These are phyloP conservation scores for Herpetotheres cachinnans DNA, from an alignment of 2,113 vertebrate species.

Conservation along the genomic window DNA sequence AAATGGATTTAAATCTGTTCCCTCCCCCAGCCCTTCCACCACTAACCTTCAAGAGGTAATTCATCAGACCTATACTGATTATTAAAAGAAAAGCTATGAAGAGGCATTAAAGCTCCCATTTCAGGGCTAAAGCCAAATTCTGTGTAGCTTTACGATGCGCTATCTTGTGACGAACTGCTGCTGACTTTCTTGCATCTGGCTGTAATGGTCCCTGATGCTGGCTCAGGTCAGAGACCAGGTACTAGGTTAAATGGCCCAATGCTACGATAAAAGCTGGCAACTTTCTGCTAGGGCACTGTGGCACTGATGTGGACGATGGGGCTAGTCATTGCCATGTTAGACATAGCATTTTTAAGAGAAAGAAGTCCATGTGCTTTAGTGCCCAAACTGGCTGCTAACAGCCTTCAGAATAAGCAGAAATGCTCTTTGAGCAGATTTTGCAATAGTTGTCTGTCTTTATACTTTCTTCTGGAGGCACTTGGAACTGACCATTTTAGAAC, in stretches of 20 bases:
- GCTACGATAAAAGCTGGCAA: not conserved
- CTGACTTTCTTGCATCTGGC: not conserved
- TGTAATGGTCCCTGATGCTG: not conserved
- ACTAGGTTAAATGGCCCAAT: not conserved
- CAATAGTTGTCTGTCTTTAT: not conserved
- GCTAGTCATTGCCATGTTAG: not conserved
- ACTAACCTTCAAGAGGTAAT: not conserved
- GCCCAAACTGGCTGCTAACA: not conserved
- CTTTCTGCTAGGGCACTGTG: not conserved
- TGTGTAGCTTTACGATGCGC: rapidly evolving
- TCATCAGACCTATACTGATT: not conserved
- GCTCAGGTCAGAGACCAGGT: not conserved
- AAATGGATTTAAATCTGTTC: not conserved
- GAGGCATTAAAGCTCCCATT: not conserved
- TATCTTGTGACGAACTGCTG: not conserved
- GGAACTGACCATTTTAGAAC: not conserved
- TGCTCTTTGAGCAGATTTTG: not conserved
- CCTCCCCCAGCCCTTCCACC: not conserved
- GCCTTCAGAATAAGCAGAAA: not conserved
- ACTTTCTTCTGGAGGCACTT: not conserved
- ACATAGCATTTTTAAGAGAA: not conserved
- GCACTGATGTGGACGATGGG: too few relatives aligned
- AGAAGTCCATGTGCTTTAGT: not conserved
- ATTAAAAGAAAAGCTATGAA: not conserved
- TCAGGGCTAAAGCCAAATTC: not conserved